These are phyloP conservation scores for Antedon mediterranea DNA, from an alignment of 53 echinoderm and acorn worm species.

Conservation along the genomic window DNA sequence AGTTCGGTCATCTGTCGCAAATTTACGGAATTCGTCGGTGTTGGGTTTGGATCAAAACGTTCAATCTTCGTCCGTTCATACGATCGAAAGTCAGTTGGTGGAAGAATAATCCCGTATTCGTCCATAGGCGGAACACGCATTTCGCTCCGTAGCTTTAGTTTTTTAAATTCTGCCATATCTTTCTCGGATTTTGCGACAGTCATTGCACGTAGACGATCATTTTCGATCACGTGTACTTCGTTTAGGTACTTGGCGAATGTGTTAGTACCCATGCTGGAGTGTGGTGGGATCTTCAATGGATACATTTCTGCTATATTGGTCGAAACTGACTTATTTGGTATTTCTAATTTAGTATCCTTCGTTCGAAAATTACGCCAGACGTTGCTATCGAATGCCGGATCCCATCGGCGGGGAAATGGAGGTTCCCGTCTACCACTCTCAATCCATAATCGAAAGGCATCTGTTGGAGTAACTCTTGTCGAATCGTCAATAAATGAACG, in stretches of 20 bases:
- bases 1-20: conserved; percentile 54
- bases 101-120: conserved; percentile 37
- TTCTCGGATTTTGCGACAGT: conserved; percentile 45
- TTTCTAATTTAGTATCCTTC: conserved; percentile 23
- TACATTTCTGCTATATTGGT: conserved; percentile 62
- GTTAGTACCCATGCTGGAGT: conserved; percentile 56
- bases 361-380: conserved; percentile 75
- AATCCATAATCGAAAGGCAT: conserved; percentile 71
- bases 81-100: conserved; percentile 35
- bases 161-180: conserved; percentile 72
- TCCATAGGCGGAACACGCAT: conserved; percentile 78
- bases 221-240: conserved; percentile 50
- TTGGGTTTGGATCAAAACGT: conserved; percentile 23
- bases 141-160: conserved; percentile 74
- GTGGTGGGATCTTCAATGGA: conserved; percentile 56
- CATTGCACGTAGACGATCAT: conserved; percentile 34
- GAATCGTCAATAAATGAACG: conserved; percentile 46
- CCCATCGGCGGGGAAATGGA: conserved; percentile 74
- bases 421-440: conserved; percentile 45
- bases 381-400: conserved; percentile 76
- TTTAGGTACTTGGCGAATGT: conserved; percentile 67
- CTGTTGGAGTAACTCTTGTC: conserved; percentile 33
- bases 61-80: conserved; percentile 17
- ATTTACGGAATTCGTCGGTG: conserved; percentile 32
- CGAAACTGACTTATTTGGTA: conserved; percentile 20